A percentile compares a stretch with the other conserved stretches of the same genome.
phyloP scores from a whole-genome alignment of 1,140 invertebrate genomes.

The Drosophila burlai region DNA sequence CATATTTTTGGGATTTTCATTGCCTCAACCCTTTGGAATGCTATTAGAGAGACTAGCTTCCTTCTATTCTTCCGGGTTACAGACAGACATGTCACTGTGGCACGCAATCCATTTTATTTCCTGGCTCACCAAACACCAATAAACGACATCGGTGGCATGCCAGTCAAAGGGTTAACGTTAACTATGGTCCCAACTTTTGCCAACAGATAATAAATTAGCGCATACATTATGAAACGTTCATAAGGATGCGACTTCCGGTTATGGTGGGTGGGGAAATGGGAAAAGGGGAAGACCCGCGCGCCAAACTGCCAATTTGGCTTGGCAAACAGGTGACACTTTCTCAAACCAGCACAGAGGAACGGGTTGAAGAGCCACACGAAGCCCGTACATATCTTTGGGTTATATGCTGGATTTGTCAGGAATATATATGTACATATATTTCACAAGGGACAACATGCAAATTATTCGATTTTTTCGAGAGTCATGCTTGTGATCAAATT shows the following conservation, averaged over 20 bases:
- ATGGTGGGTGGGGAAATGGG: neutral
- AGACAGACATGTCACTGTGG: conserved; percentile 30
- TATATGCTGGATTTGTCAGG: conserved; percentile 24
- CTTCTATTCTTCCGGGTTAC: neutral
- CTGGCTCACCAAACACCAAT: conserved; percentile 19
- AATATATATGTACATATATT: neutral
- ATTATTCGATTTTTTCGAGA: conserved; percentile 32
- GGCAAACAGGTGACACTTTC: conserved; percentile 76
- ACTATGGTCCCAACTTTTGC: conserved; percentile 69
- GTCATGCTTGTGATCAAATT: conserved; percentile 57
- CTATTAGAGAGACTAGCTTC: conserved; percentile 2
- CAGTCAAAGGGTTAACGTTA: conserved; percentile 78
- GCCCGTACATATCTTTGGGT: conserved; percentile 14
- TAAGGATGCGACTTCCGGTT: conserved; percentile 76
- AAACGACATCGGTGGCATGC: conserved; percentile 25
- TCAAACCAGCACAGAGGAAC: conserved; percentile 55
- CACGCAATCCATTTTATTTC: conserved; percentile 52
- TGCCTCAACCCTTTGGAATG: conserved; percentile 20
- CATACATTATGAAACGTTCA: conserved; percentile 77
- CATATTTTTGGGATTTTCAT: neutral
- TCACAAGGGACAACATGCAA: conserved; percentile 30
- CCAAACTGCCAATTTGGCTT: conserved; percentile 66
- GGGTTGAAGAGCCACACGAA: conserved; percentile 55
- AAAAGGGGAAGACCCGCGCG: conserved; percentile 8
- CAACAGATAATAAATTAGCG: conserved; percentile 82